These are phyloP conservation scores for Troides helena DNA, from an alignment of 2,888 invertebrate genomes.

Conservation along the genomic window DNA sequence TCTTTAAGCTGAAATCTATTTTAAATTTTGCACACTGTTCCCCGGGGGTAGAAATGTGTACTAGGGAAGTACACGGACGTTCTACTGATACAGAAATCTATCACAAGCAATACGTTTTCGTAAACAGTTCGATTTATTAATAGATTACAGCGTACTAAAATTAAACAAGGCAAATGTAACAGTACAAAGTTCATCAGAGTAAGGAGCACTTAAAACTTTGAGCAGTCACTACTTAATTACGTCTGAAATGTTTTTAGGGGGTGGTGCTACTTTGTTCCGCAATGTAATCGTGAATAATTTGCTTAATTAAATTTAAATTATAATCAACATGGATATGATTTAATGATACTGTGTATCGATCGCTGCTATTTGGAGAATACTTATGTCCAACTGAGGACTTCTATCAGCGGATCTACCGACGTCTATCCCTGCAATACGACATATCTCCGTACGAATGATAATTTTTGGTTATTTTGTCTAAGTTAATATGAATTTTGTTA, in stretches of 20 bases:
- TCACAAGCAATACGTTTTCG: neutral
- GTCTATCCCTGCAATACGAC: too few species aligned
- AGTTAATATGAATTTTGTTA: too few species aligned
- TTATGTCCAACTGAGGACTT: too few species aligned
- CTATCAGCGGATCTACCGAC: too few species aligned
- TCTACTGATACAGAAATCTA: too few species aligned
- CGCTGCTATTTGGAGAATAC: too few species aligned
- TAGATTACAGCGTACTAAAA: neutral
- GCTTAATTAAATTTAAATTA: neutral
- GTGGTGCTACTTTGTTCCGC: neutral
- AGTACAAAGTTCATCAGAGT: neutral
- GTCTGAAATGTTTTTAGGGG: neutral
- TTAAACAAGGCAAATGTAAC: neutral
- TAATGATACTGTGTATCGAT: neutral
- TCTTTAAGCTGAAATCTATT: too few species aligned
- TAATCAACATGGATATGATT: neutral
- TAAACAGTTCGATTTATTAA: neutral
- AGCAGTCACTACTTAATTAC: neutral
- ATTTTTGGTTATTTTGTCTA: too few species aligned
- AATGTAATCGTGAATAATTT: neutral
- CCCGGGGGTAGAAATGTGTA: too few species aligned
- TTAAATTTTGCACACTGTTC: too few species aligned
- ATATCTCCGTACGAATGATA: too few species aligned
- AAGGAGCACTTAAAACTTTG: conserved; percentile 3
- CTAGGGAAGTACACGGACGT: too few species aligned